Base-by-base conservation (phyloP, 2,888 invertebrate species). In the Campoplex nolae region DNA sequence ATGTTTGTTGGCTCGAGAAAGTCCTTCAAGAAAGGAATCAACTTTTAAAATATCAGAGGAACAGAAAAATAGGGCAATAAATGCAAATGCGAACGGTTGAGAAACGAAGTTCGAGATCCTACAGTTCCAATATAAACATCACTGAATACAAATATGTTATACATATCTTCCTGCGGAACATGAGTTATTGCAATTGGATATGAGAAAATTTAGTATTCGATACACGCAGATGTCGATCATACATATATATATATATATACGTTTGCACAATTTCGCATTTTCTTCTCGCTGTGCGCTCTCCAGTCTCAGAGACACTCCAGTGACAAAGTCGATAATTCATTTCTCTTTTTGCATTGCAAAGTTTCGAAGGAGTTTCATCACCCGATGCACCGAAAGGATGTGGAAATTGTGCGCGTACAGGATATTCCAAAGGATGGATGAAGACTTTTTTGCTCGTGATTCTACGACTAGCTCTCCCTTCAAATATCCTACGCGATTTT, bases 321-420 rank as follows among this genome's bases (percentile, higher is more conserved):
- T 67, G 73, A 85, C 54, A 73, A 71, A 77, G 65, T 85, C 73
- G 67, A 73, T 74, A 35, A 67, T 77, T 81, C 42, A 48, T 54
- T 42, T n/a, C 58, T 73, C 18, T 42, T 51, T 32, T n/a, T 42
- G 18, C 42, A 54, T 16, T 35, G 23, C 13, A 4, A 38, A 51
- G 23, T 54, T 68, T 11, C 28, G 23, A 38, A 51, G 51, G n/a
- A 28, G 51, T 9, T 13, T 8, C 38, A 54, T n/a, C n/a, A 23
- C 58, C 58, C 23, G 28, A 23, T 48, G 11, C n/a, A 16, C 18
- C 4, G 7, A 75, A 56, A 16, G 58, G 28, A 56, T 42, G 28
- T 28, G 6, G 4, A 38, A 58, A 73, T 51, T 54, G 42, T 71
- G 28, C 28, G 28, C 65, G 8, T 32, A 65, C 71, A 13, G 28